Conservation (phyloP, 2,888 invertebrate genomes). For the Habroteleia sp. region DNA sequence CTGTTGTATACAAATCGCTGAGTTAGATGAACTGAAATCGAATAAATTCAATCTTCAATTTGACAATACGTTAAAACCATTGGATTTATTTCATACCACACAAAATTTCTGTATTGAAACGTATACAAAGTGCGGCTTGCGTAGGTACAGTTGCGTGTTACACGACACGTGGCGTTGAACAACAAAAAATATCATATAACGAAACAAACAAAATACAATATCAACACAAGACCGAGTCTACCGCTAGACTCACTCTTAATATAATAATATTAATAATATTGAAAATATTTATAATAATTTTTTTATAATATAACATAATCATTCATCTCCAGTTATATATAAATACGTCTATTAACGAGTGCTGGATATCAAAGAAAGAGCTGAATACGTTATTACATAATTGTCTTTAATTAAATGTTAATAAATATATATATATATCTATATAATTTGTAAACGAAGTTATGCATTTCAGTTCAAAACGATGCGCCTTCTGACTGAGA, state of each 20-base stretch:
- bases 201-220: conserved; percentile 81
- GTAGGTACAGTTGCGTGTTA: conserved; percentile 79
- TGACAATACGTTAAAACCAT: conserved; percentile 14
- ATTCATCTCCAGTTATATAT: conserved; percentile 65
- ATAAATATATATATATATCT: conserved; percentile 30
- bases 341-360: conserved; percentile 68
- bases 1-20: conserved; percentile 40
- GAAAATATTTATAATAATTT: conserved; percentile 68
- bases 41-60: conserved; percentile 21
- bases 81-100: conserved; percentile 17
- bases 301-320: conserved; percentile 62
- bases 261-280: conserved; percentile 71
- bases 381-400: background rate
- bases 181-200: conserved; percentile 78
- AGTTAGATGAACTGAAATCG: conserved; percentile 41
- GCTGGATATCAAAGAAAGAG: conserved; percentile 63
- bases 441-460: background rate
- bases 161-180: conserved; percentile 79
- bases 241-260: conserved; percentile 78
- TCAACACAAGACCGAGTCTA: conserved; percentile 80
- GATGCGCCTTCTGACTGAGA: too few relatives aligned
- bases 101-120: conserved; percentile 35
- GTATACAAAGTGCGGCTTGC: conserved; percentile 63
- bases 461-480: too few relatives aligned
- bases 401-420: conserved; percentile 8